Percentiles rank a stretch among this genome's conserved stretches.
Evolutionary conservation across 2,888 invertebrate genomes (phyloP).

Genomic region (Volucella inflata): DNA sequence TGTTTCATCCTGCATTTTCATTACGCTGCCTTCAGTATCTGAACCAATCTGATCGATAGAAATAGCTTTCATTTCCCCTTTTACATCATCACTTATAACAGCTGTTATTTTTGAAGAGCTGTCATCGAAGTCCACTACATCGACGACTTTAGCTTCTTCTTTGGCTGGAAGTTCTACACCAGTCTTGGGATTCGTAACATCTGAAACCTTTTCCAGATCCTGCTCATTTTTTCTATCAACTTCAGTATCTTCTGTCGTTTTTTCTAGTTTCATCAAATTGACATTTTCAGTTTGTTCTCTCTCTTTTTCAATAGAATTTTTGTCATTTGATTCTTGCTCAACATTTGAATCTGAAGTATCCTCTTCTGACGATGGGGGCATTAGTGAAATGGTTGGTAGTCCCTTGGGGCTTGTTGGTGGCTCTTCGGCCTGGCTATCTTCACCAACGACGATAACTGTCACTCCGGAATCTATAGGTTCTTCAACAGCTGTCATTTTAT

Average conservation of each 20-base stretch:
- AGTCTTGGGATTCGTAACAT: background rate
- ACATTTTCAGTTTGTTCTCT: background rate
- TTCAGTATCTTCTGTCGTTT: background rate
- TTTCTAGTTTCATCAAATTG: background rate
- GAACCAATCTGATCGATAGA: too few species aligned
- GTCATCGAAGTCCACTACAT: background rate
- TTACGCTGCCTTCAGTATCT: too few species aligned
- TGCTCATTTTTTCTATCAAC: background rate
- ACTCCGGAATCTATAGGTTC: background rate
- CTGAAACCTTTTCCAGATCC: background rate
- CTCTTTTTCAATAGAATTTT: background rate
- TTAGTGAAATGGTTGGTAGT: slow-evolving; percentile 42
- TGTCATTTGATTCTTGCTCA: background rate
- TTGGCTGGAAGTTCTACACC: background rate
- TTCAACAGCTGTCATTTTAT: background rate
- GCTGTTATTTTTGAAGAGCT: background rate
- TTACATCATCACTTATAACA: background rate
- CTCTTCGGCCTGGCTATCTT: background rate
- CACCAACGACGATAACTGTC: background rate
- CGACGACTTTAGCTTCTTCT: background rate
- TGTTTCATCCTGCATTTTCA: too few species aligned
- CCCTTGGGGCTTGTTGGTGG: background rate
- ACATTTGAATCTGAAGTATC: slow-evolving; percentile 43
- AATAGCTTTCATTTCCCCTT: too few species aligned
- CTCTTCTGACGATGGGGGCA: slow-evolving; percentile 65